Base-by-base conservation (phyloP, 2,113 vertebrate genomes). In the Ptilonorhynchus violaceus region DNA sequence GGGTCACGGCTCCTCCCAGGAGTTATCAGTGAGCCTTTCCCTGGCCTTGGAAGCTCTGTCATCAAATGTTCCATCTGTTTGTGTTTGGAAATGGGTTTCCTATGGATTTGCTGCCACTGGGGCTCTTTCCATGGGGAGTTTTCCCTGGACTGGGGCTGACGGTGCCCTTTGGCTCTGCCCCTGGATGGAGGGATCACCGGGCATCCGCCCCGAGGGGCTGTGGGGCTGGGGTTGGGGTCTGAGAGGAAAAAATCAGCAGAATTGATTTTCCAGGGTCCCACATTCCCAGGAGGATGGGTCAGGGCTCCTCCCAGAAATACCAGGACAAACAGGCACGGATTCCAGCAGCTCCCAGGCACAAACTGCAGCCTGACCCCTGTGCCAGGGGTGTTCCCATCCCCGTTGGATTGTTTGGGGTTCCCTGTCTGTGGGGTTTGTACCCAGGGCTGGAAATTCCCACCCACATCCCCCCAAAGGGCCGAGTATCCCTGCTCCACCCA, bases 11-110 rank as follows among this genome's bases (percentile, higher is more conserved):
- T 95, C 85, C 91, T 35, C 50, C 81, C 77, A 53, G 58, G 89
- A 96, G 92, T 87, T 76, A 79, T 82, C 72, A 42, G 52, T 14
- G 62, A 39, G 53, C 67, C 58, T 95, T 76, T 69, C 87, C 75
- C 75, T 56, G 11, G 44, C 80, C 89, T 73, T 58, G 55, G 69
- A 50, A 90, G 67, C 70, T 62, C 85, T 22, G 81, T 35, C 88
- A 35, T 17, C n/a, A 7, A 46, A 63, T 7, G n/a, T 62, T 72
- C 88, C 28, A 22, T 17, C 93, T 88, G 56, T 63, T 88, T 35
- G 78, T 94, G 66, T 93, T 94, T 76, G 85, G 73, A 68, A 75
- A 89, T n/a, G 89, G 67, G 6, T 37, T 94, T 88, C 47, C 58
- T 30, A 2, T 27, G 52, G 81, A 52, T 94, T 78, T 79, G 66